Conservation (phyloP, 2,797 vertebrate species). For the Aulostomus chinensis region DNA sequence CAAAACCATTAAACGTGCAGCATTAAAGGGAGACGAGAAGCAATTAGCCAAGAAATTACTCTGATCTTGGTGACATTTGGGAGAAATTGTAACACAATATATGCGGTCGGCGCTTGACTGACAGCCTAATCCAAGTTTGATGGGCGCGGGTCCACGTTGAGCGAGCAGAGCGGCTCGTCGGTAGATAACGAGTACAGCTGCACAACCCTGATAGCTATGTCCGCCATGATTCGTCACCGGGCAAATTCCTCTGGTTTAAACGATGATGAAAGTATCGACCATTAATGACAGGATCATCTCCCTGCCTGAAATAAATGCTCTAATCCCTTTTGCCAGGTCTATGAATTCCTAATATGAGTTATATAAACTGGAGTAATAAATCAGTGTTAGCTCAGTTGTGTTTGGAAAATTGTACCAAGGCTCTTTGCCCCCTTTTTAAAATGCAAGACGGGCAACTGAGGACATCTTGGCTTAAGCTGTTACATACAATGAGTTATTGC, state of each 20-base stretch:
- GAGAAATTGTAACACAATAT: constrained; percentile 99
- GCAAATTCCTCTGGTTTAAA: constrained; percentile 99
- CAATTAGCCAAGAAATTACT: constrained; percentile 99
- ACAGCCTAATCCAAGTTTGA: constrained; percentile 99
- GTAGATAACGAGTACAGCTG: constrained; percentile 99
- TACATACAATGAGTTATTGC: constrained; percentile 92
- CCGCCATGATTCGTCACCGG: constrained; percentile 94
- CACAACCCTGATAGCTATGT: constrained; percentile 97
- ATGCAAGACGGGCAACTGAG: constrained; percentile 90
- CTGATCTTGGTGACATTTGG: constrained; percentile 99
- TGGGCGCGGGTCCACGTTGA: constrained; percentile 91
- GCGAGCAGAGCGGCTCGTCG: constrained; percentile 88
- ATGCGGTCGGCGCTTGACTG: constrained; percentile 89
- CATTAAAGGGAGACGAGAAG: constrained; percentile 98
- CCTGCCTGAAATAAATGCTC: constrained; percentile 99
- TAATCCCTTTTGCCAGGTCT: constrained; percentile 99
- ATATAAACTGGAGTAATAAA: constrained; percentile 99
- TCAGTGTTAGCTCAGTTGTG: constrained; percentile 99
- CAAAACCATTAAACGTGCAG: constrained; percentile 96
- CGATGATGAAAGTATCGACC: constrained; percentile 99
- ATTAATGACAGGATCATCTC: constrained; percentile 99
- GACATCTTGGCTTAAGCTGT: constrained; percentile 91
- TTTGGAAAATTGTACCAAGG: constrained; percentile 93
- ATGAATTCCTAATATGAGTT: constrained; percentile 99
- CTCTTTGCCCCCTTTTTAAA: constrained; percentile 91